Evolutionary conservation across 2,888 invertebrate species (phyloP).

Genomic region (Chrysolina americana): DNA sequence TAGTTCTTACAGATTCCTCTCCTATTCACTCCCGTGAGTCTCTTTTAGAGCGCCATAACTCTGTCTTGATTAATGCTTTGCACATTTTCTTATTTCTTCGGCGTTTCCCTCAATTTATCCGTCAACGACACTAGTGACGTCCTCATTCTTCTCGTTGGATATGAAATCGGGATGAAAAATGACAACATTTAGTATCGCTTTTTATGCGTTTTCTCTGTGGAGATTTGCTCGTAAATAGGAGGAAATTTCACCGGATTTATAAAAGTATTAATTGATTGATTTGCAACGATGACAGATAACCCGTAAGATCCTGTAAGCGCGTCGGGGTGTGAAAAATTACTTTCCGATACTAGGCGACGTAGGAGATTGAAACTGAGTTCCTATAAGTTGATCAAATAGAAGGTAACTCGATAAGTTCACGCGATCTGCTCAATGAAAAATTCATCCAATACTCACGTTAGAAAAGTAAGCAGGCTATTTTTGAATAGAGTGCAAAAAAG

Average conservation of each 20-base stretch:
- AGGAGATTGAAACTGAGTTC: not conserved
- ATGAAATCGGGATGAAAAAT: slow-evolving; percentile 14
- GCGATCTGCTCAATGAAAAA: not conserved
- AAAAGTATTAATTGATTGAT: slow-evolving; percentile 11
- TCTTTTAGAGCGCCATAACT: slow-evolving; percentile 28
- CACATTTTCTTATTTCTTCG: slow-evolving; percentile 38
- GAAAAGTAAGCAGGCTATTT: no score
- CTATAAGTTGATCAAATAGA: not conserved
- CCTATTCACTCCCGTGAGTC: not conserved
- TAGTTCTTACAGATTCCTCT: not conserved
- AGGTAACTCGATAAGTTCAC: not conserved
- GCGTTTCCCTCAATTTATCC: slow-evolving; percentile 40
- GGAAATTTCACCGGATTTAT: not conserved
- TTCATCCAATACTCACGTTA: no score
- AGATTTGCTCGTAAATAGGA: slow-evolving; percentile 1
- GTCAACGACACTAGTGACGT: slow-evolving; percentile 36
- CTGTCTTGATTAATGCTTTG: slow-evolving; percentile 39
- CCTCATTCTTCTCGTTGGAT: slow-evolving; percentile 20
- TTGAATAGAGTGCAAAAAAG: no score
- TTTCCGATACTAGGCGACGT: not conserved
- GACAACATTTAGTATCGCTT: slow-evolving; percentile 14
- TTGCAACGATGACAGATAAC: slow-evolving; percentile 1
- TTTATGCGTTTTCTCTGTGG: slow-evolving; percentile 2
- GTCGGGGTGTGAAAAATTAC: not conserved
- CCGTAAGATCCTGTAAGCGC: not conserved